A percentile compares a stretch with the other conserved stretches of the same genome.
phyloP scores from a whole-genome alignment of 2,113 vertebrate genomes.

The Manacus vitellinus region DNA sequence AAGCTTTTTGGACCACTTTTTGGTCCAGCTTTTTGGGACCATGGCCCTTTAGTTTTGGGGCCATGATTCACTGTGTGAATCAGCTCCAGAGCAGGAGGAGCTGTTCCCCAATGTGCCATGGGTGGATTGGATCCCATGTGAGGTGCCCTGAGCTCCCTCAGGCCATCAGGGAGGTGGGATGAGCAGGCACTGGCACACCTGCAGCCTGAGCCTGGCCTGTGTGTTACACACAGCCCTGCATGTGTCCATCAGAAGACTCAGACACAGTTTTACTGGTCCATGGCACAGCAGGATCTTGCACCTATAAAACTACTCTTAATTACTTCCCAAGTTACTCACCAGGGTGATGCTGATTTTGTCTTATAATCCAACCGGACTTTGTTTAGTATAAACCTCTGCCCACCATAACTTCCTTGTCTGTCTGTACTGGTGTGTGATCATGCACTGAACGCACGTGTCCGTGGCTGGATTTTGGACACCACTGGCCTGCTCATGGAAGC shows the following conservation, averaged over 20 bases:
- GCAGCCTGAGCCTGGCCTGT: neutral
- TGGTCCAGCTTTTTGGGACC: neutral
- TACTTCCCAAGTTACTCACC: constrained; percentile 27
- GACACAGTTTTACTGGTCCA: constrained; percentile 36
- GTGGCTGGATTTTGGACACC: neutral
- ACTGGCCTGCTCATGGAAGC: neutral
- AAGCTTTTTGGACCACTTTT: neutral
- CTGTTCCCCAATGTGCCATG: rapidly evolving
- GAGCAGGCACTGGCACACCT: neutral
- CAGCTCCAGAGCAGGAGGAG: neutral
- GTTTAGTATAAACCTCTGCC: neutral
- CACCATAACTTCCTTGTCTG: neutral
- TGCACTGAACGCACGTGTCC: rapidly evolving
- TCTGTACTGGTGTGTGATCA: neutral
- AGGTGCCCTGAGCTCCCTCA: neutral
- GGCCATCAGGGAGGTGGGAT: neutral
- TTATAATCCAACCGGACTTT: neutral
- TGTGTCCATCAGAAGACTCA: neutral
- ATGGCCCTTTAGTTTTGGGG: neutral
- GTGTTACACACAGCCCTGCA: neutral
- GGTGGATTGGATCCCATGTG: rapidly evolving
- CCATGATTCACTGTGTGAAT: neutral
- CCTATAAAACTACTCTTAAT: constrained; percentile 56
- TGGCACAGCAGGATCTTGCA: neutral
- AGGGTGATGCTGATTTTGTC: neutral